Evolutionary conservation across 2,888 invertebrate genomes (phyloP), one percentile per base, ranked within the genome.

Genomic region (Timema podura): DNA sequence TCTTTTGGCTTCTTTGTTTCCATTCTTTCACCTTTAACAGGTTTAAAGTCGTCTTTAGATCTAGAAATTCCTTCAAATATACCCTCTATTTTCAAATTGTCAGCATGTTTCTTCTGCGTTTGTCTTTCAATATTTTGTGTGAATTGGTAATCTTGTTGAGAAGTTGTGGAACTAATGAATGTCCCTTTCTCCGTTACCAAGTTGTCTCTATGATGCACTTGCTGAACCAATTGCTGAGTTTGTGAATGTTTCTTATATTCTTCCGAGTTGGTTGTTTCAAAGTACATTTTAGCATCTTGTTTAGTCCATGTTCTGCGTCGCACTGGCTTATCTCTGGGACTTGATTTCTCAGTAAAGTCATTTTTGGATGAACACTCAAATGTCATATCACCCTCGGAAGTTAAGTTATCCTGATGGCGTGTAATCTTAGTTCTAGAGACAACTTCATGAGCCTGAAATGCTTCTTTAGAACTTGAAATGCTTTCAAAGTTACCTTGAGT

Each of bases 221-320:
- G 30, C 46, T 16, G 30, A 64, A 68, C 54, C 46, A 65, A 47
- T 15, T 67, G 46, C 2, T 30, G 15, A 7, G 8, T 30, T 30
- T 59, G 48, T 51, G 70, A 46, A 11, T 69, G 65, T 13, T 57
- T 65, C 44, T 71, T 69, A 57, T 66, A 78, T 68, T 91, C 88
- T 77, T 89, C 88, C 15, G 76, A 72, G n/a, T 85, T 84, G 10
- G 90, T 91, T 0, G 91, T 90, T 71, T 78, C 76, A 74, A 89
- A 88, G 77, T 89, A 77, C 72, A 75, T 90, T 74, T 91, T 89
- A 30, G 87, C 85, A 76, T 90, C 89, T 79, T 90, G 89, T 77
- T 90, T 89, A 0, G 89, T 89, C 87, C 89, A 90, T 0, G 90
- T 89, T 66, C 89, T 83, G 75, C 89, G 84, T 70, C 89, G 84